Percentiles rank a stretch among this genome's conserved stretches.
These are phyloP conservation scores for Romanogobio albipinnatus DNA, from an alignment of 2,113 vertebrate species.

Conservation along the genomic window DNA sequence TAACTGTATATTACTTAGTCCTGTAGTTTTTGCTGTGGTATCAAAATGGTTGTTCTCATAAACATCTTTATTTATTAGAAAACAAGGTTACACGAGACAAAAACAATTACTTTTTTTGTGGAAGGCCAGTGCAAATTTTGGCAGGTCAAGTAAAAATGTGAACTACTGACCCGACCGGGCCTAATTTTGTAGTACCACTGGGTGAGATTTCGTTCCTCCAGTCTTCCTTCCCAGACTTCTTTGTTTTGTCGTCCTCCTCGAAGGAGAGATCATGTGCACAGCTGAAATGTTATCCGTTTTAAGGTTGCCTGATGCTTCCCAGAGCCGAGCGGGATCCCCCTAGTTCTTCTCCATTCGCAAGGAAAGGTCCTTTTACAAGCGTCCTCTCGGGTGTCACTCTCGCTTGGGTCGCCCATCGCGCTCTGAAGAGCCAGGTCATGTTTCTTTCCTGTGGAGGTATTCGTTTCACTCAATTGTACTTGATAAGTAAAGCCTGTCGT, in stretches of 20 bases:
- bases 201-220: conserved; percentile 27
- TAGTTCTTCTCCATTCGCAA: not conserved
- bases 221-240: not conserved
- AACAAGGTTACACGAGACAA: too few species aligned
- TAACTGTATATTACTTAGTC: too few species aligned
- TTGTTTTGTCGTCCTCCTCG: not conserved
- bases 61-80: too few species aligned
- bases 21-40: too few species aligned
- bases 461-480: conserved; percentile 1
- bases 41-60: too few species aligned
- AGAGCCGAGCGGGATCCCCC: conserved; percentile 32
- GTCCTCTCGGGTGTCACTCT: conserved; percentile 19
- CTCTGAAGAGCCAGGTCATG: not conserved
- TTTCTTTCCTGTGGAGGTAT: conserved; percentile 20
- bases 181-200: not conserved
- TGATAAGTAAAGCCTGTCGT: conserved; percentile 19
- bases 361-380: not conserved
- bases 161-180: too few species aligned
- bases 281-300: conserved; percentile 41
- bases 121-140: too few species aligned
- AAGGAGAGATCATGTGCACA: conserved; percentile 20
- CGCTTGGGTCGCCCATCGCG: not conserved
- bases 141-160: too few species aligned
- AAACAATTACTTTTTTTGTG: too few species aligned
- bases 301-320: conserved; percentile 50